Base-by-base conservation (phyloP, 2,888 invertebrate species). In the Thymelicus lineola region DNA sequence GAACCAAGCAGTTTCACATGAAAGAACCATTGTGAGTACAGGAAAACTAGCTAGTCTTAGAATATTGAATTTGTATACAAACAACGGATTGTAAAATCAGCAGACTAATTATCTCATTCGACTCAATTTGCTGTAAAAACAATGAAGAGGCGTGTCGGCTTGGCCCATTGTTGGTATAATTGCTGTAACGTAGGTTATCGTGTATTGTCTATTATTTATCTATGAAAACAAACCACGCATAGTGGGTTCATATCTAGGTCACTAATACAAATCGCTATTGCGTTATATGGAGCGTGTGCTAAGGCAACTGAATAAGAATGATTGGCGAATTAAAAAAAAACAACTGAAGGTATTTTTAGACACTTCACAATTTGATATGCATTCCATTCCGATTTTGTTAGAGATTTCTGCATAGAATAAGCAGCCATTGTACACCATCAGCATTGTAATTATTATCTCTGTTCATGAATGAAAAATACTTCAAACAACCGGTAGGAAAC, bases 131-230 rank as follows among this genome's bases (percentile, higher is more conserved):
- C 59, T 15, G 38, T 60, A 67, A 67, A 66, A 67, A 67, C 67
- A 67, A 67, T 67, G 67, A 67, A 67, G 67, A 67, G 60, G 42
- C 66, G 60, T 6, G 53, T 60, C 67, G 42, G 53, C 12, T 17
- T 20, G 15, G 59, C 50, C 66, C 60, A 68, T 68, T 68, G 67
- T 68, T 60, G 35, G 35, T 55, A 61, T 60, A 14, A 67, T 61
- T 66, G 38, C 50, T 67, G 55, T 12, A 61, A 46, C 50, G 67
- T 42, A 68, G 15, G 14, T 62, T 68, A 68, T 68, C 62, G 55
- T 57, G 68, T 68, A 68, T 68, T 62, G 68, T 68, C 68, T 68
- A 68, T 68, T 55, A 68, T 68, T 62, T 60, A 62, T 68, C 67
- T 68, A 61, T 50, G 55, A 68, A 67, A 68, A 57, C 57, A 57